phyloP scores from a whole-genome alignment of 2,888 invertebrate species.

The Merodon equestris region DNA sequence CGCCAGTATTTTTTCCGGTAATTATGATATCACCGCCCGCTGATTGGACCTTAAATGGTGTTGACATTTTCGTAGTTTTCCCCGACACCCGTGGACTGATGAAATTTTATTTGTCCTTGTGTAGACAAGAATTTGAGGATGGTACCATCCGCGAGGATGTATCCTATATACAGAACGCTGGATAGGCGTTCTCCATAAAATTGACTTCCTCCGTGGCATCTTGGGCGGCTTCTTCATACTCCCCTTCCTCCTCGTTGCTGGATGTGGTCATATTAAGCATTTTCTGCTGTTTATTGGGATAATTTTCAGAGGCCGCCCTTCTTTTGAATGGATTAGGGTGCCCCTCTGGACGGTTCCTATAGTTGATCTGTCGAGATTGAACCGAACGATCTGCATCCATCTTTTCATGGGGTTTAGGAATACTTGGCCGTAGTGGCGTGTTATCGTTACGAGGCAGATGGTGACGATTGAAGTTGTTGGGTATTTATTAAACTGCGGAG shows the following conservation, averaged over 20 bases:
- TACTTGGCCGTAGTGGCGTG: conserved; percentile 1
- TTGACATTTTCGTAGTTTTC: neutral
- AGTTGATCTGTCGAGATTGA: conserved; percentile 1
- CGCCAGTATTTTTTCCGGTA: conserved; percentile 4
- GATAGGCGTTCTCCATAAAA: conserved; percentile 35
- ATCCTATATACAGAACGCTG: conserved; percentile 46
- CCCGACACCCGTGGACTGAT: conserved; percentile 1
- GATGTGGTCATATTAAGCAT: conserved; percentile 3
- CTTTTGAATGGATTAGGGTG: conserved; percentile 14
- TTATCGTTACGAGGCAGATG: neutral
- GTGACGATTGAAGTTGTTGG: neutral
- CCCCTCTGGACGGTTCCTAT: conserved; percentile 1
- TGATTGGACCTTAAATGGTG: conserved; percentile 36
- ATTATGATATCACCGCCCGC: conserved; percentile 44
- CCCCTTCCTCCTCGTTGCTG: conserved; percentile 1
- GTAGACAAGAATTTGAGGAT: conserved; percentile 7
- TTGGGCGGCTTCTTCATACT: neutral
- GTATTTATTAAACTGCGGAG: neutral
- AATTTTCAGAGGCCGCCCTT: conserved; percentile 4
- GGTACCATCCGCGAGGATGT: neutral
- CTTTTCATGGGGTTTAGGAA: conserved; percentile 8
- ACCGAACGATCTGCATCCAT: neutral
- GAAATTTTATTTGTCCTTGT: conserved; percentile 7
- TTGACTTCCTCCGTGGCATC: conserved; percentile 14
- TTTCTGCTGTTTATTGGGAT: conserved; percentile 14